Evolutionary conservation across 2,113 vertebrate species (phyloP).

Genomic region (Apodemus speciosus): DNA sequence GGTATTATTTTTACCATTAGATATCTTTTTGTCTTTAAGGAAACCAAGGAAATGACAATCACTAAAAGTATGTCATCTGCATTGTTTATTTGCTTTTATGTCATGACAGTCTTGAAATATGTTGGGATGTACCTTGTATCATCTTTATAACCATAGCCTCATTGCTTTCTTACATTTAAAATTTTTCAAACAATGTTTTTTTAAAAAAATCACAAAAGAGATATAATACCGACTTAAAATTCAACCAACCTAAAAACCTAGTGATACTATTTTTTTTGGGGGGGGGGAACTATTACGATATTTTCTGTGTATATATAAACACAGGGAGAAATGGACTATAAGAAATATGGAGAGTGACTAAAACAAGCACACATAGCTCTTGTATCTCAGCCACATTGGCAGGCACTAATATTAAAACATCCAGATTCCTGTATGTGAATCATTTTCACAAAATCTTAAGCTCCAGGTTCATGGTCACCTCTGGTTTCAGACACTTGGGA

Average conservation of each 20-base stretch:
- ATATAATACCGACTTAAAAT: conserved; percentile 17
- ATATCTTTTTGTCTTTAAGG: not conserved
- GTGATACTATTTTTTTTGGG: not conserved
- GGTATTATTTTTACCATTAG: conserved; percentile 49
- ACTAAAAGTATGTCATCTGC: not conserved
- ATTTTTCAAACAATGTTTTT: not conserved
- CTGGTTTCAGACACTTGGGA: not conserved
- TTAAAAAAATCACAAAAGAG: not conserved
- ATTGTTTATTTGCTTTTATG: not conserved
- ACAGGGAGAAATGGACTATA: not conserved
- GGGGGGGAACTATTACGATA: not conserved
- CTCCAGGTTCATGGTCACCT: not conserved
- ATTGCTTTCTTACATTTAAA: not conserved
- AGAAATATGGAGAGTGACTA: not conserved
- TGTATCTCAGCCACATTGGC: not conserved
- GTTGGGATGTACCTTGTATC: not conserved
- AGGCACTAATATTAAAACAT: not conserved
- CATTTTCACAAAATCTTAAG: not conserved
- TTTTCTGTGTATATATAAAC: not conserved
- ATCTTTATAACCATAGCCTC: not conserved
- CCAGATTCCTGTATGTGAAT: not conserved
- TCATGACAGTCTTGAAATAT: not conserved
- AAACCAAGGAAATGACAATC: conserved; percentile 38
- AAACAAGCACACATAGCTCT: not conserved
- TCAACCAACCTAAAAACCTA: not conserved